These are phyloP conservation scores for Varanus komodoensis DNA, from an alignment of 2,113 vertebrate species.

Conservation along the genomic window DNA sequence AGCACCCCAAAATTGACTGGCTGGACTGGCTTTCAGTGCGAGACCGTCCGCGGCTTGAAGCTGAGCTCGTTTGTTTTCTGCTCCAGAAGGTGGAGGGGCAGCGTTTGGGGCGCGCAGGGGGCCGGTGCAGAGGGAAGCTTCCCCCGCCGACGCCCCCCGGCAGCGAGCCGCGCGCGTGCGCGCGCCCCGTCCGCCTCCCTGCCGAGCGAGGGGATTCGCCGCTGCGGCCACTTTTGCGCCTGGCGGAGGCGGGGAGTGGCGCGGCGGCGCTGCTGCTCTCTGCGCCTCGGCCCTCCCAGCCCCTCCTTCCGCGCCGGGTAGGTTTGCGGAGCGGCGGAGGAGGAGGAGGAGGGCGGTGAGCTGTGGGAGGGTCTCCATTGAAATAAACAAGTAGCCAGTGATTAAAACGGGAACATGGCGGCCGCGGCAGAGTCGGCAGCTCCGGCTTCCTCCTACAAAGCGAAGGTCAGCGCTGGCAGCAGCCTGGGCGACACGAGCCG, in stretches of 20 bases:
- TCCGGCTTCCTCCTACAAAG: conserved; percentile 67
- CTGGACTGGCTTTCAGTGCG: no score
- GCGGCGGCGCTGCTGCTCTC: background rate
- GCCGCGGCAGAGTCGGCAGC: conserved; percentile 73
- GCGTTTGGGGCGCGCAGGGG: no score
- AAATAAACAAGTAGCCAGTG: conserved; percentile 83
- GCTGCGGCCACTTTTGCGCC: conserved; percentile 26
- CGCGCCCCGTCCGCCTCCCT: no score
- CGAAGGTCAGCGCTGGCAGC: conserved; percentile 78
- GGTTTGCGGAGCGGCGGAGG: conserved; percentile 62
- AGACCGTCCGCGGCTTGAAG: no score
- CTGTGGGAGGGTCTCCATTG: conserved; percentile 78
- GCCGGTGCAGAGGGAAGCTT: no score
- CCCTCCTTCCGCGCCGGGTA: conserved; percentile 60
- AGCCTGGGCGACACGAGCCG: conserved; percentile 62
- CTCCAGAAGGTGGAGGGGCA: no score
- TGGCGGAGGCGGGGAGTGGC: conserved; percentile 45
- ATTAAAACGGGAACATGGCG: conserved; percentile 82
- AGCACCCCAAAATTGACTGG: no score
- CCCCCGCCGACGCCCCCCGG: no score
- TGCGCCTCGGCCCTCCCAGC: conserved; percentile 23
- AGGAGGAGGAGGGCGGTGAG: conserved; percentile 62
- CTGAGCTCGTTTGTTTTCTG: no score
- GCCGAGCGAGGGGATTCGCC: background rate
- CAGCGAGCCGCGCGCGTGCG: no score